These are phyloP conservation scores for Himalopsyche phryganea DNA, from an alignment of 1,140 invertebrate genomes.

Conservation along the genomic window DNA sequence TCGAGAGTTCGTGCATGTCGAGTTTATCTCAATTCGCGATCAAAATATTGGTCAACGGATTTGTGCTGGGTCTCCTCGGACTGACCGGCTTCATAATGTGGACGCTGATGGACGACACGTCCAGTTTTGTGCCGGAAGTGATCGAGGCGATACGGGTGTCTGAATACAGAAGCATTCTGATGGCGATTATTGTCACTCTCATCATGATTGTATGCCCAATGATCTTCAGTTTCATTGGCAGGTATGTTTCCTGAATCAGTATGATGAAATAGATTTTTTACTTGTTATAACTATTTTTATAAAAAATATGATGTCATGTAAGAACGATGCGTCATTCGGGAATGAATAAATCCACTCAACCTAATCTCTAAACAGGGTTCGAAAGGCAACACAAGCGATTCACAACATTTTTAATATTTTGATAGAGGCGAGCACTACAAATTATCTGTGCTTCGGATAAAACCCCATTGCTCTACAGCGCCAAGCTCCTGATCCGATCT, in stretches of 20 bases:
- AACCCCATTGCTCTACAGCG: too few species aligned
- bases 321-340: too few species aligned
- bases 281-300: too few species aligned
- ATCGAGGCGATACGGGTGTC: slow-evolving; percentile 30
- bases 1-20: slow-evolving; percentile 16
- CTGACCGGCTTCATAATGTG: slow-evolving; percentile 47
- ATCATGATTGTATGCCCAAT: slow-evolving; percentile 42
- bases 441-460: too few species aligned
- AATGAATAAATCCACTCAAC: too few species aligned
- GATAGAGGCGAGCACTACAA: too few species aligned
- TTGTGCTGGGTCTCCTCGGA: slow-evolving; percentile 45
- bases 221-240: slow-evolving; percentile 42
- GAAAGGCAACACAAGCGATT: too few species aligned
- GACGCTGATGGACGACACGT: slow-evolving; percentile 40
- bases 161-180: slow-evolving; percentile 22
- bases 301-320: too few species aligned
- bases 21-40: slow-evolving; percentile 23
- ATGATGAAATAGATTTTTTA: too few species aligned
- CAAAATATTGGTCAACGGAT: slow-evolving; percentile 45
- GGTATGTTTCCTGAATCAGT: slow-evolving; percentile 31
- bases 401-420: too few species aligned
- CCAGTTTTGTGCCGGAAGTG: slow-evolving; percentile 23
- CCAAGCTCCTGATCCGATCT: too few species aligned
- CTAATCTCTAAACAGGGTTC: too few species aligned
- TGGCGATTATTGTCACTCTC: slow-evolving; percentile 40